phyloP scores from a whole-genome alignment of 2,888 invertebrate genomes.

The Phymatocera aterrima region DNA sequence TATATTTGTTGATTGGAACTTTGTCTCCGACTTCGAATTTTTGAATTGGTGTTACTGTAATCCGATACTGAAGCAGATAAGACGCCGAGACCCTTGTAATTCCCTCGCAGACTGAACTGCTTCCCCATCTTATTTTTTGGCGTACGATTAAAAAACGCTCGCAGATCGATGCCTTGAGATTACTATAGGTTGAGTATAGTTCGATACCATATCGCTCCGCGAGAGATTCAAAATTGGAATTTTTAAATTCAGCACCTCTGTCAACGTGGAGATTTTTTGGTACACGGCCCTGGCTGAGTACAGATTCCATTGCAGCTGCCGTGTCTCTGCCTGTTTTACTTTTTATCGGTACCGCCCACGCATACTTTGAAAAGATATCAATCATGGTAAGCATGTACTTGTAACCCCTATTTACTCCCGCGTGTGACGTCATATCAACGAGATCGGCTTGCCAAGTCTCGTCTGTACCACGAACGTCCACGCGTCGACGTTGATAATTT shows the following conservation, averaged over 20 bases:
- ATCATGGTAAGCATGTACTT: no score
- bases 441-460: no score
- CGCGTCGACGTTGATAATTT: no score
- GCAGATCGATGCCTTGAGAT: background rate
- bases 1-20: no score
- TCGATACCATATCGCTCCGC: background rate
- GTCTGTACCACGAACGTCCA: no score
- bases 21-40: background rate
- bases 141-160: background rate
- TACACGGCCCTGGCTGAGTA: background rate
- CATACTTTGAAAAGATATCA: no score
- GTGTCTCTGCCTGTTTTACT: no score
- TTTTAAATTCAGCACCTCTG: background rate
- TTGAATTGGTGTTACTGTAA: background rate
- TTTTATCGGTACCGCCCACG: no score
- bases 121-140: background rate
- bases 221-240: background rate
- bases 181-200: background rate
- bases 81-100: background rate
- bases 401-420: no score
- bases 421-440: no score
- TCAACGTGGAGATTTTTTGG: background rate
- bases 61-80: background rate
- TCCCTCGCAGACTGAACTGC: background rate
- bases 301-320: no score